A percentile compares a stretch with the other conserved stretches of the same genome.
Conservation (phyloP, 2,888 invertebrate species). For the Ectobius pallidus region DNA sequence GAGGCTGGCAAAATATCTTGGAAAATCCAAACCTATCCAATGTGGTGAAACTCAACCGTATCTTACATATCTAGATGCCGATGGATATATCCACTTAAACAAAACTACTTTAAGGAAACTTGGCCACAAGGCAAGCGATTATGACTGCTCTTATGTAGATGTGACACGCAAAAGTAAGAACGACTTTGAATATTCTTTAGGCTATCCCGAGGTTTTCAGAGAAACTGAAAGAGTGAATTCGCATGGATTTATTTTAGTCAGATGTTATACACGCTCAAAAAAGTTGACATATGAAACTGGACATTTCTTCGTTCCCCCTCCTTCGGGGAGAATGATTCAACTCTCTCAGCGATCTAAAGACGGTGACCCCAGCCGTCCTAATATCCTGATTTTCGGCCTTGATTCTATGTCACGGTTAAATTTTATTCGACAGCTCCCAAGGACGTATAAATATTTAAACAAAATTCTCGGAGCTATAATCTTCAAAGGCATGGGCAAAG, state of each 20-base stretch:
- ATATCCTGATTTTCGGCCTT: slow-evolving; percentile 53
- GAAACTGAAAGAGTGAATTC: slow-evolving; percentile 37
- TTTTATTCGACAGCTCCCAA: slow-evolving; percentile 52
- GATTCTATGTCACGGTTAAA: slow-evolving; percentile 55
- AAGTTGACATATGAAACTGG: slow-evolving; percentile 45
- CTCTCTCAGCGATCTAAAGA: slow-evolving; percentile 17
- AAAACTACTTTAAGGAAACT: slow-evolving; percentile 41
- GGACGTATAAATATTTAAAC: slow-evolving; percentile 49
- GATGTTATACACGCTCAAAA: slow-evolving; percentile 44
- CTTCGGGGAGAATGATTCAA: background rate
- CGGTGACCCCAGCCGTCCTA: slow-evolving; percentile 43
- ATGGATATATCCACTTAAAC: slow-evolving; percentile 45
- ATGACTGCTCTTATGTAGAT: slow-evolving; percentile 45
- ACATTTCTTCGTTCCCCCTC: slow-evolving; percentile 44
- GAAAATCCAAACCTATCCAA: background rate
- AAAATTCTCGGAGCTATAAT: slow-evolving; percentile 50
- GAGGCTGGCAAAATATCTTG: slow-evolving; percentile 17
- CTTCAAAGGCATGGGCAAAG: slow-evolving; percentile 55
- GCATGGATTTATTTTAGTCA: slow-evolving; percentile 45
- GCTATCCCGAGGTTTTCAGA: slow-evolving; percentile 38
- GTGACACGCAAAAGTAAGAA: slow-evolving; percentile 41
- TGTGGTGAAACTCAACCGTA: slow-evolving; percentile 36
- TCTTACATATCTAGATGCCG: slow-evolving; percentile 44
- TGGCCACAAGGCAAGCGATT: slow-evolving; percentile 37
- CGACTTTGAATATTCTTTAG: slow-evolving; percentile 43